These are phyloP conservation scores for Drosophila asahinai DNA, from an alignment of 1,140 invertebrate species.

Conservation along the genomic window DNA sequence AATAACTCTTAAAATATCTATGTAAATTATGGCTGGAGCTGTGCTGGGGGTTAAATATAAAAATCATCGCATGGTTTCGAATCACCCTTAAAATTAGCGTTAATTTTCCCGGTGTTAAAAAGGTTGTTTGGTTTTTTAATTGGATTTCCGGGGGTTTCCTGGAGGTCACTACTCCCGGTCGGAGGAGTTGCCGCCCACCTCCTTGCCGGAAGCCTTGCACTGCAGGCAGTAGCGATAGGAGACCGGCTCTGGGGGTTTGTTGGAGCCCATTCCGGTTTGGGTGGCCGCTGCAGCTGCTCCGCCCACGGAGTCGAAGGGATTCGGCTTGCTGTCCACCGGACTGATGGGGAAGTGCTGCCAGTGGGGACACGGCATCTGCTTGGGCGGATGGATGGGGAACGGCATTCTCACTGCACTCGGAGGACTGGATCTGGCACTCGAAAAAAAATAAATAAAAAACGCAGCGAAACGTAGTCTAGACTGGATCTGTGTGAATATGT, in stretches of 20 bases:
- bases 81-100: not conserved
- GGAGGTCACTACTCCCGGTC: conserved; percentile 38
- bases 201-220: conserved; percentile 59
- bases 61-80: not conserved
- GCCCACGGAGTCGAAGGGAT: conserved; percentile 58
- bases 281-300: conserved; percentile 33
- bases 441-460: not conserved
- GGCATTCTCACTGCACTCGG: conserved; percentile 56
- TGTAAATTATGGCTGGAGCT: not conserved
- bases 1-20: conserved; percentile 1
- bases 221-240: conserved; percentile 70
- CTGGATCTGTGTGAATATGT: conserved; percentile 1
- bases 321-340: conserved; percentile 64
- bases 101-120: not conserved
- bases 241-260: conserved; percentile 69
- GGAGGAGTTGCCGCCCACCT: conserved; percentile 21
- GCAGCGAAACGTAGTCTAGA: not conserved
- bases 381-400: conserved; percentile 78
- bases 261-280: conserved; percentile 3
- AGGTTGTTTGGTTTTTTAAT: conserved; percentile 2
- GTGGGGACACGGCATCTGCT: conserved; percentile 82
- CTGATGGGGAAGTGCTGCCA: conserved; percentile 82
- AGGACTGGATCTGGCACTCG: not conserved
- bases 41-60: not conserved
- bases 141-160: conserved; percentile 2